These are phyloP conservation scores for Melanotaenia duboulayi DNA, from an alignment of 2,113 vertebrate species.

Conservation along the genomic window DNA sequence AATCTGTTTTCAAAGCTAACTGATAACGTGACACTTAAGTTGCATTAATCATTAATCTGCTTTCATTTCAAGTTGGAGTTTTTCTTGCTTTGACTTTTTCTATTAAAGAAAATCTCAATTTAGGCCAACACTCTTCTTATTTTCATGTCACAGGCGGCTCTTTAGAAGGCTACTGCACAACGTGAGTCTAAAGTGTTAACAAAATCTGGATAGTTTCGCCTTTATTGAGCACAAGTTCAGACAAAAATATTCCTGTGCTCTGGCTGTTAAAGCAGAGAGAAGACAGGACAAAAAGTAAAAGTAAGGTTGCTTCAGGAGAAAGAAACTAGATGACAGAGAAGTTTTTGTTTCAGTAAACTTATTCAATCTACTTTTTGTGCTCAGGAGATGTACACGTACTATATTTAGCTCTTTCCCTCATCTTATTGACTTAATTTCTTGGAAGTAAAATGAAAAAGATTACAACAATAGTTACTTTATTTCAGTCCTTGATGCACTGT, in stretches of 20 bases:
- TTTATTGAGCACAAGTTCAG: slow-evolving; percentile 24
- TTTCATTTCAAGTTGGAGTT: slow-evolving; percentile 8
- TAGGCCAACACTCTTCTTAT: neutral
- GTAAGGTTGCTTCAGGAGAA: neutral
- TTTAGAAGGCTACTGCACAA: neutral
- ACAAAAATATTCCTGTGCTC: slow-evolving; percentile 41
- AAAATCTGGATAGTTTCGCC: slow-evolving; percentile 11
- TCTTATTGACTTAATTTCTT: no score
- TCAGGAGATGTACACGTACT: slow-evolving; percentile 2
- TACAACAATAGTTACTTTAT: neutral
- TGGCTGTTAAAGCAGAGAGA: slow-evolving; percentile 8
- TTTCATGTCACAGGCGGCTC: slow-evolving; percentile 12
- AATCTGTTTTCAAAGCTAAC: slow-evolving; percentile 9
- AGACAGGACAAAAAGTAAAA: slow-evolving; percentile 3
- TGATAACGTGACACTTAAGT: slow-evolving; percentile 1
- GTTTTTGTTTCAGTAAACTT: slow-evolving; percentile 30
- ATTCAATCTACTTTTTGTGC: neutral
- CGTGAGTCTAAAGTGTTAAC: slow-evolving; percentile 5
- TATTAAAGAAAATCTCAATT: slow-evolving; percentile 17
- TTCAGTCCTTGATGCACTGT: neutral
- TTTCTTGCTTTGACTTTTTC: neutral
- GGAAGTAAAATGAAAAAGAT: neutral
- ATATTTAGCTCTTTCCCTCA: neutral
- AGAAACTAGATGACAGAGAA: neutral
- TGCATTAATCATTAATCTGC: slow-evolving; percentile 21